Base-by-base conservation (phyloP, 2,113 vertebrate species). In the Gymnobelideus leadbeateri region DNA sequence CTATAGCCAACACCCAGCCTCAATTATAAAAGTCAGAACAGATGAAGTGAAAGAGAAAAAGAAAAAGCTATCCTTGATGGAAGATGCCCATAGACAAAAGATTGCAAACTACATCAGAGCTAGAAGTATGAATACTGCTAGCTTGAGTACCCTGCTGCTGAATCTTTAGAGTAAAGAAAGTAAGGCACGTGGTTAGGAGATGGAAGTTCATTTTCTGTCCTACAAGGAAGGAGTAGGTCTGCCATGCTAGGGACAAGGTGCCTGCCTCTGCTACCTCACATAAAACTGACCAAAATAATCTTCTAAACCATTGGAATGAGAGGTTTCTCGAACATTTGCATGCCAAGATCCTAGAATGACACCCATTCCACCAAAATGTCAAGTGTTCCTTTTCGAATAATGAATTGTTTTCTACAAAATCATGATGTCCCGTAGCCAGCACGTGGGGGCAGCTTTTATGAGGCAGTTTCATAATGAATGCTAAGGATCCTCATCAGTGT, bases 401-500 rank as follows among this genome's bases (percentile, higher is more conserved):
- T 93, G 92, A 92, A 93, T 26, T 95, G 61, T 26, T 25, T 94
- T 94, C 91, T 46, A 31, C 37, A 55, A 14, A 94, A 68, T 61
- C 91, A 54, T 89, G 90, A 47, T 93, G 28, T 95, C 96, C 68
- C 53, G 52, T 91, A 93, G 94, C 26, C 95, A 9, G 92, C 25
- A 43, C 7, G 50, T 91, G 49, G 97, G 77, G 37, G 12, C 51
- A 96, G 90, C 50, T 91, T 93, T 93, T 94, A 25, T 96, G 61
- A 23, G 51, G 26, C 91, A 51, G 89, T 96, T 97, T 95, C 8
- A 97, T 91, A 77, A 91, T 93, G 92, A 91, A 94, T 61, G 57
- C 11, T 93, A 68, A 0, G 89, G 43, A 92, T 95, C 50, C 49
- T 61, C n/a, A 90, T 96, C 92, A 91, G 89, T 57, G 51, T 94